Percentiles rank a stretch among this genome's conserved stretches.
Conservation (phyloP, 2,113 vertebrate genomes). For the Hoplias malabaricus region DNA sequence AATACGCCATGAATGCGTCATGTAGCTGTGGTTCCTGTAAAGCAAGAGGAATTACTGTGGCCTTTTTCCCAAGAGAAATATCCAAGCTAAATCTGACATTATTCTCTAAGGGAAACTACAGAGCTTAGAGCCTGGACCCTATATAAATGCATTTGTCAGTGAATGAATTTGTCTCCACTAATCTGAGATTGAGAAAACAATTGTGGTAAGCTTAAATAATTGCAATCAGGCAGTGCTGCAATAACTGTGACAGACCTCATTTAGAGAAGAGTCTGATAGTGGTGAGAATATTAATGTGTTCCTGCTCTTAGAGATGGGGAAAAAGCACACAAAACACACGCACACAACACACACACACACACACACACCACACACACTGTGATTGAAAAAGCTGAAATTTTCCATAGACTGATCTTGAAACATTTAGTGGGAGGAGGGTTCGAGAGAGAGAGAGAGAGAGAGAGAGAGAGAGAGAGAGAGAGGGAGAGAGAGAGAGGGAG, state of each 20-base stretch:
- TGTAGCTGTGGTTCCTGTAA: no score
- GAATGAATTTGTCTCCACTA: no score
- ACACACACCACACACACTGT: background rate
- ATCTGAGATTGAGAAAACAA: no score
- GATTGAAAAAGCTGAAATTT: slow-evolving; percentile 13
- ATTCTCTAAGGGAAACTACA: no score
- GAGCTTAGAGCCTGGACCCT: no score
- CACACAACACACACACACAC: slow-evolving; percentile 4
- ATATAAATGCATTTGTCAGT: no score
- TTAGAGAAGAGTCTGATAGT: background rate
- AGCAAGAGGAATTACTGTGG: no score
- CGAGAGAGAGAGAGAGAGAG: background rate
- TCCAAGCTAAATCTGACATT: no score
- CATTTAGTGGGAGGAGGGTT: background rate
- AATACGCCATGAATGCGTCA: no score
- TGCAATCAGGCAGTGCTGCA: background rate
- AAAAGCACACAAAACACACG: slow-evolving; percentile 25
- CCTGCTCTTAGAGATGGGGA: background rate
- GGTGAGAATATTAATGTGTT: slow-evolving; percentile 9
- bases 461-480: background rate
- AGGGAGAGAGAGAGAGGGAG: slow-evolving; percentile 9
- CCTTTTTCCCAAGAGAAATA: no score
- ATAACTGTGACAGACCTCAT: no score
- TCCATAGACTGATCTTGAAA: slow-evolving; percentile 27
- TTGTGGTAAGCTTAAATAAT: background rate